Evolutionary conservation across 2,113 vertebrate species (phyloP), one percentile per base, ranked within the genome.

Genomic region (Acanthochromis polyacanthus): DNA sequence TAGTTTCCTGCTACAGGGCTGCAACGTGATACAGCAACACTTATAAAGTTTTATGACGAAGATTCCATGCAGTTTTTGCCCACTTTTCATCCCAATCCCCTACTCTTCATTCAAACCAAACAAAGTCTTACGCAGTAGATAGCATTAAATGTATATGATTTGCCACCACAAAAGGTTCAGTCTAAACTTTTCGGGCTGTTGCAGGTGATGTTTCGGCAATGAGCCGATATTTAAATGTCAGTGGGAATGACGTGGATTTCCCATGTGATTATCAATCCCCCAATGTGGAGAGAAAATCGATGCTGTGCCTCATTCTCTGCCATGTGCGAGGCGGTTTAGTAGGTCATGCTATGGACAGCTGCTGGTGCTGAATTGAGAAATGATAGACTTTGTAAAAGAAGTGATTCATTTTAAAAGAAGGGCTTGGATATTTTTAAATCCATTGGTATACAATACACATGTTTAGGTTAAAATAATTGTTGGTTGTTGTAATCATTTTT

Each of bases 321-420:
- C 25, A 28, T 10, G 25, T 23, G 63, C 48, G 60, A 60, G 32
- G n/a, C 56, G 23, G 56, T 75, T 72, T 80, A 65, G 45, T 56
- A 73, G 67, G 67, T 69, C 80, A 70, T 25, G 38, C 55, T 71
- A 19, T 68, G 56, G 55, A 56, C 38, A 73, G 59, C 59, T 30
- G 65, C 68, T 45, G 28, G 25, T 51, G 56, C 66, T 79, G 57
- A 72, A 63, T 57, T 43, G 14, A 63, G 17, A 71, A 9, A 19
- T 17, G 22, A 58, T 10, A 22, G n/a, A 38, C 17, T 60, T 53
- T 55, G 8, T 25, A 12, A 32, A 62, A 22, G 53, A 45, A 1
- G 40, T 43, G 40, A 50, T 40, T 71, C 22, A 10, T 61, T 75
- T 55, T n/a, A 43, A 52, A 55, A 15, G 8, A 46, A 5, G 28